Conservation (phyloP, 1,140 invertebrate genomes). For the Zaprionus davidi region DNA sequence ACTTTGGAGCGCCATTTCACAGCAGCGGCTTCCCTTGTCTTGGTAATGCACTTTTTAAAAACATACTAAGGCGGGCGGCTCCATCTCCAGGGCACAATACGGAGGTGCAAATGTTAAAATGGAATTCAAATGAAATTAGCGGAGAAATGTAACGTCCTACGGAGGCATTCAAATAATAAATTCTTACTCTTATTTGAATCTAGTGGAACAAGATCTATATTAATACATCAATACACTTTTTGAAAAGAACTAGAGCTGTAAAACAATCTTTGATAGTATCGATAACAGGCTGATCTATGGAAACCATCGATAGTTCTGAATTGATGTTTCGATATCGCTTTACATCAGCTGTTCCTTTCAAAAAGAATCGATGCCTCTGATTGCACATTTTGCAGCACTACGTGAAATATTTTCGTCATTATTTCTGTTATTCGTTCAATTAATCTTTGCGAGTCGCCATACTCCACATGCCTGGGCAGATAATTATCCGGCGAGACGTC, state of each 20-base stretch:
- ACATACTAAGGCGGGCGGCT: conserved; percentile 9
- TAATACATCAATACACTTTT: too few relatives aligned
- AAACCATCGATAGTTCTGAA: too few relatives aligned
- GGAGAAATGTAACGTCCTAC: background rate
- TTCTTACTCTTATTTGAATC: too few relatives aligned
- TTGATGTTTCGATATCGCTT: too few relatives aligned
- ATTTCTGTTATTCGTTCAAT: background rate
- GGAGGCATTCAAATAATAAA: background rate
- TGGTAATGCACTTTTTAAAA: conserved; percentile 39
- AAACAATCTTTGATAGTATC: too few relatives aligned
- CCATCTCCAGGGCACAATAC: background rate
- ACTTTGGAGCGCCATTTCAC: conserved; percentile 34
- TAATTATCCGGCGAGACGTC: conserved; percentile 1
- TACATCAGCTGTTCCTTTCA: background rate
- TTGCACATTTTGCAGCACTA: background rate
- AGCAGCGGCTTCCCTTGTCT: background rate
- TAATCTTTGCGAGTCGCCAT: background rate
- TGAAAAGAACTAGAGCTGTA: too few relatives aligned
- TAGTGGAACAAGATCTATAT: too few relatives aligned
- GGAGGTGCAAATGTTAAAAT: background rate
- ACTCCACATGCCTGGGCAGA: conserved; percentile 1
- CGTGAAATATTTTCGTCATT: background rate
- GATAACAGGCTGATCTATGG: too few relatives aligned
- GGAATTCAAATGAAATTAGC: background rate
- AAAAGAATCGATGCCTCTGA: background rate